Conservation (phyloP, 2,113 vertebrate genomes). For the Rhynchopsitta pachyrhyncha region DNA sequence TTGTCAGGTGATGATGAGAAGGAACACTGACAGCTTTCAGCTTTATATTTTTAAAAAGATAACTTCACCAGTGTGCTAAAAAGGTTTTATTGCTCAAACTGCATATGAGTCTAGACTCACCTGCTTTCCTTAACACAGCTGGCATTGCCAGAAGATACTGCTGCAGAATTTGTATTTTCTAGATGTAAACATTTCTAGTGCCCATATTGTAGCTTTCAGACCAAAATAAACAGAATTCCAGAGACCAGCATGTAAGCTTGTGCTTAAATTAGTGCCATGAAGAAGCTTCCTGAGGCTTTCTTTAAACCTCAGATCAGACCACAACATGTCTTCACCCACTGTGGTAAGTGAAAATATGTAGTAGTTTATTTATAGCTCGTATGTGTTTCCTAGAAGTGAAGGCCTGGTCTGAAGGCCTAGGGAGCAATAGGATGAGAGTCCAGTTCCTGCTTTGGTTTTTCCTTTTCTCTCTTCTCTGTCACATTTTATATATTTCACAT, state of each 20-base stretch:
- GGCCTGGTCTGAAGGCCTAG: not conserved
- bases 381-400: constrained; percentile 36
- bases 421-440: not conserved
- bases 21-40: not conserved
- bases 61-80: not conserved
- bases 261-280: constrained; percentile 31
- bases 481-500: not conserved
- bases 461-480: not conserved
- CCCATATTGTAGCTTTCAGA: constrained; percentile 22
- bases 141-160: not conserved
- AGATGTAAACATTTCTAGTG: constrained; percentile 35
- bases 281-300: constrained; percentile 46
- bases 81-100: not conserved
- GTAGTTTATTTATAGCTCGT: constrained; percentile 29
- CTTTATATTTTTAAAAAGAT: not conserved
- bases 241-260: constrained; percentile 8
- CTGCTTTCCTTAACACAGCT: not conserved
- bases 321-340: constrained; percentile 44
- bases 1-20: not conserved
- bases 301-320: constrained; percentile 61
- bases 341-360: constrained; percentile 39
- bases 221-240: constrained; percentile 56
- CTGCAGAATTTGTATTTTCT: constrained; percentile 33
- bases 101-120: not conserved
- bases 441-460: not conserved